Evolutionary conservation across 2,888 invertebrate genomes (phyloP).

Genomic region (Phasia obesa): DNA sequence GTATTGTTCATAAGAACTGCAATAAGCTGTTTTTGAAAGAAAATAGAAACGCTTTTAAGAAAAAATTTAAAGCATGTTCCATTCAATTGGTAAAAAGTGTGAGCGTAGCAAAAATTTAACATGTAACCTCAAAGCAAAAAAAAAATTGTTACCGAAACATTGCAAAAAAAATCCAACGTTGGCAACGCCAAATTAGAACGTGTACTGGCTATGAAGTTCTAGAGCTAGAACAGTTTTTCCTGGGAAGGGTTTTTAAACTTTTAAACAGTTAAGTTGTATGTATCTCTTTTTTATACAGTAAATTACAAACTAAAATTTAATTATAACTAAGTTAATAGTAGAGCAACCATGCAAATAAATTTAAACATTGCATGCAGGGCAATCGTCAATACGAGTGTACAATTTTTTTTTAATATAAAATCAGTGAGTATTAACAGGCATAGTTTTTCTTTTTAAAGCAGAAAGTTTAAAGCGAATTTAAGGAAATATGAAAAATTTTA

Average conservation of each 20-base stretch:
- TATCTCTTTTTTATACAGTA: slow-evolving; percentile 46
- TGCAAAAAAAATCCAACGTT: too few species aligned
- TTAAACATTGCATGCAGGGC: neutral
- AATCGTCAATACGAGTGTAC: slow-evolving; percentile 19
- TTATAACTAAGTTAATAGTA: slow-evolving; percentile 61
- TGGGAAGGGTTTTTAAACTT: slow-evolving; percentile 33
- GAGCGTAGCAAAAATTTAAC: neutral
- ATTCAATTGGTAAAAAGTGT: neutral
- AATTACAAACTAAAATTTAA: slow-evolving; percentile 54
- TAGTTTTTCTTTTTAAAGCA: slow-evolving; percentile 13
- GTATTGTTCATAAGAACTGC: too few species aligned
- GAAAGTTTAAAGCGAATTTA: neutral
- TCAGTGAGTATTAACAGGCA: slow-evolving; percentile 42
- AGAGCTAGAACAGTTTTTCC: slow-evolving; percentile 4
- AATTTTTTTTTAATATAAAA: neutral
- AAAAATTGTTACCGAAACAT: too few species aligned
- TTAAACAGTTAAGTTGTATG: slow-evolving; percentile 51
- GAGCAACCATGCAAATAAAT: slow-evolving; percentile 50
- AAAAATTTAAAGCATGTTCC: too few species aligned
- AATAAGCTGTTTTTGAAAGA: too few species aligned
- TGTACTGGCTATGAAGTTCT: neutral
- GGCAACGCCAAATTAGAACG: neutral
- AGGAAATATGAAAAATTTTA: neutral
- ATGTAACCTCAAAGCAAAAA: too few species aligned
- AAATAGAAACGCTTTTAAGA: too few species aligned